Percentiles rank a stretch among this genome's conserved stretches.
These are phyloP conservation scores for Argynnis bischoffii DNA, from an alignment of 2,888 invertebrate genomes.

Conservation along the genomic window DNA sequence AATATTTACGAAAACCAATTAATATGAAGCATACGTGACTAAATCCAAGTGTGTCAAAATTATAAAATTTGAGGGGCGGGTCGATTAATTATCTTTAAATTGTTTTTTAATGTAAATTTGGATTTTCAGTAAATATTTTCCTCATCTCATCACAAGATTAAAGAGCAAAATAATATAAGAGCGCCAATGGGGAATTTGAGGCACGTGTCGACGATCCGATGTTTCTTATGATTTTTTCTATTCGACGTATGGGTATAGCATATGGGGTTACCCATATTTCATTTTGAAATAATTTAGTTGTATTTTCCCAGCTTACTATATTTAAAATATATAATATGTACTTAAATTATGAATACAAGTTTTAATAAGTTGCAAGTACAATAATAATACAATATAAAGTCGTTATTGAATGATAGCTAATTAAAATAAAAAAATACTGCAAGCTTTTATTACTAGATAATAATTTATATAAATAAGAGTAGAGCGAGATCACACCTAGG, in stretches of 20 bases:
- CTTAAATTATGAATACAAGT: too few species aligned
- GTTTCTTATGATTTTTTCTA: neutral
- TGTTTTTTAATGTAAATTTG: slow-evolving; percentile 54
- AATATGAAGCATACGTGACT: slow-evolving; percentile 67
- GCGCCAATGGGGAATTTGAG: neutral
- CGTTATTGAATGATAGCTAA: too few species aligned
- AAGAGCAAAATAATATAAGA: neutral
- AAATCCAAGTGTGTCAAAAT: slow-evolving; percentile 63
- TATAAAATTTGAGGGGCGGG: slow-evolving; percentile 52
- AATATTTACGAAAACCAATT: slow-evolving; percentile 52
- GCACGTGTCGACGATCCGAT: neutral
- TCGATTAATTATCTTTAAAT: slow-evolving; percentile 54
- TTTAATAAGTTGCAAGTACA: too few species aligned
- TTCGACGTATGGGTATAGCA: neutral
- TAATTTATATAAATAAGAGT: too few species aligned
- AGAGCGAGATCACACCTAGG: too few species aligned
- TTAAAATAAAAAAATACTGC: too few species aligned
- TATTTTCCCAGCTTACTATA: too few species aligned
- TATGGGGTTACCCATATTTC: too few species aligned
- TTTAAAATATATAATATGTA: too few species aligned
- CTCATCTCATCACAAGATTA: slow-evolving; percentile 46
- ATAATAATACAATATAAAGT: too few species aligned
- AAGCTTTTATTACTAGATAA: too few species aligned
- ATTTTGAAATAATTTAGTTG: too few species aligned
- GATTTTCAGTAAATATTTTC: slow-evolving; percentile 60